Evolutionary conservation across 2,888 invertebrate genomes (phyloP), one percentile per base, ranked within the genome.

Genomic region (Beris chalybata): DNA sequence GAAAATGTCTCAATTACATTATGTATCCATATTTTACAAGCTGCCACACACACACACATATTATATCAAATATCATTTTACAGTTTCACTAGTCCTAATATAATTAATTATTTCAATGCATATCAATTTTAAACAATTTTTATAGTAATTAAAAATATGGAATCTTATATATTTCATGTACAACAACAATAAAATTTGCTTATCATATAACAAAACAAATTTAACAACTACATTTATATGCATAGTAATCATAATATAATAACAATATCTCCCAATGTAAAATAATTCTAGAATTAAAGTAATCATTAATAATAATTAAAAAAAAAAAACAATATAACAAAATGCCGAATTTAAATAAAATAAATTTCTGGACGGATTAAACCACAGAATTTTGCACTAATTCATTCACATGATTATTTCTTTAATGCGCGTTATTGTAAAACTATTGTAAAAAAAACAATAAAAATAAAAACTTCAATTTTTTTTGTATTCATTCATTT

Each of bases 171-270:
- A 61, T 61, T 61, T 61, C 61, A 61, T 7, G 9, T 61, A 61
- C 61, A 61, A 61, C 61, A 61, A 61, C 61, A 61, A 61, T 61
- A 61, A 61, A 61, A 61, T 61, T 61, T 50, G 50, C 61, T 61
- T 61, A 61, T 13, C 50, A 52, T 50, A 61, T 50, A 61, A 61
- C 61, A 61, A 61, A 61, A 61, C 61, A 61, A 50, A 38, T 61
- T 61, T 61, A 61, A 61, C 61, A 61, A 61, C 61, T 61, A 47
- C 29, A 61, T 61, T 50, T 38, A 13, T 56, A 56, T 56, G 7
- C 29, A 56, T 56, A 56, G 30, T 58, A 30, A 53, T 53, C 22
- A 53, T 53, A 53, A 30, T 53, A 48, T n/a, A 59, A 59, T 59
- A 61, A 61, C 61, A 61, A 43, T 50, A 61, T 52, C 13, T 61